These are phyloP conservation scores for Epirrhoe tristata DNA, from an alignment of 2,888 invertebrate genomes.

Conservation along the genomic window DNA sequence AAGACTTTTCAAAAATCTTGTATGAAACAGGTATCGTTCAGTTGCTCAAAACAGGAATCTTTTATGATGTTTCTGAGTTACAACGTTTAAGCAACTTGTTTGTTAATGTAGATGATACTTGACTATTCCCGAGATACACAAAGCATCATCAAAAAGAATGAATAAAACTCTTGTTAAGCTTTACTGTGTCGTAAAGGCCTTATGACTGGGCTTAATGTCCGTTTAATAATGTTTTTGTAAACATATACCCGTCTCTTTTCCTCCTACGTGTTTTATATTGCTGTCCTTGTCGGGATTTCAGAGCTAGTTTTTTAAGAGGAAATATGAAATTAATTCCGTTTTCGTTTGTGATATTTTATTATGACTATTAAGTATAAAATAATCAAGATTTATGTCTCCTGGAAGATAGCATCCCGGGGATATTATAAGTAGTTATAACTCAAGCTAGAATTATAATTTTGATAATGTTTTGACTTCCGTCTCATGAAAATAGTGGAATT, in stretches of 20 bases:
- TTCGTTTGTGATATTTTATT: conserved; percentile 5
- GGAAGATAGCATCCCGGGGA: not conserved
- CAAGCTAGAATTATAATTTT: too few relatives aligned
- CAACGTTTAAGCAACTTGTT: too few relatives aligned
- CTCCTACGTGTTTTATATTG: conserved; percentile 1
- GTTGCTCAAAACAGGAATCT: too few relatives aligned
- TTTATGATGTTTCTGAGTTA: too few relatives aligned
- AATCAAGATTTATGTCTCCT: not conserved
- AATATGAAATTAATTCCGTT: conserved; percentile 5
- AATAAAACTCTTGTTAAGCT: conserved; percentile 38
- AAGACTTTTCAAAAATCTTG: too few relatives aligned
- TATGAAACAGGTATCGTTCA: too few relatives aligned
- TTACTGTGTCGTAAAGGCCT: conserved; percentile 44
- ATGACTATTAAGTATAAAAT: not conserved
- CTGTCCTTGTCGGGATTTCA: conserved; percentile 10
- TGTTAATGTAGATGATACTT: not conserved
- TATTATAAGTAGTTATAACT: too few relatives aligned
- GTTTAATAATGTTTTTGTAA: conserved; percentile 47
- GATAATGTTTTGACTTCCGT: too few relatives aligned
- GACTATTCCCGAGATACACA: conserved; percentile 2
- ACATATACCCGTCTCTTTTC: conserved; percentile 42
- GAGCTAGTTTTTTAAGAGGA: conserved; percentile 6
- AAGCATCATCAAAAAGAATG: conserved; percentile 39
- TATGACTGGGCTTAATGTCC: conserved; percentile 46
- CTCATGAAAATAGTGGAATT: too few relatives aligned